These are phyloP conservation scores for Drosophila pruinosa DNA, from an alignment of 1,140 invertebrate genomes.

Conservation along the genomic window DNA sequence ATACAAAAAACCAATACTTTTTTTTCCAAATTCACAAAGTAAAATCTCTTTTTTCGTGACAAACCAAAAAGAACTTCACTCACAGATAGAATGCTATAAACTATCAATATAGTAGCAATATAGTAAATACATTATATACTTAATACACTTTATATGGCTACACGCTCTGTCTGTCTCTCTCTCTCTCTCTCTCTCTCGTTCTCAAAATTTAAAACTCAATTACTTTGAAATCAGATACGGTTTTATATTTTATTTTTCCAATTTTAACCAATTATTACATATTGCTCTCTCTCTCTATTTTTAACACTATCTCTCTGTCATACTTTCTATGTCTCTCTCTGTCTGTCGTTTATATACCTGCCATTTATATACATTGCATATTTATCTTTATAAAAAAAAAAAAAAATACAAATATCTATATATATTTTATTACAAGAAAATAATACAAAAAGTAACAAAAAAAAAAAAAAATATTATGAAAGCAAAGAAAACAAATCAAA, in stretches of 20 bases:
- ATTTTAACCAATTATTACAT: conserved; percentile 37
- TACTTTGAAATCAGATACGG: background rate
- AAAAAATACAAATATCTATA: conserved; percentile 24
- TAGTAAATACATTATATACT: conserved; percentile 15
- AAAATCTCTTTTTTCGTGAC: conserved; percentile 11
- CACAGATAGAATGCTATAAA: conserved; percentile 23
- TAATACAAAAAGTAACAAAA: conserved; percentile 53
- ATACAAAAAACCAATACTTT: background rate
- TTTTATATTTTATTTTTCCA: background rate
- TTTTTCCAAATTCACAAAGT: conserved; percentile 16
- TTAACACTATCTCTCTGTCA: conserved; percentile 11
- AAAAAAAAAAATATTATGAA: conserved; percentile 47
- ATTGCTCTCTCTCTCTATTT: conserved; percentile 40
- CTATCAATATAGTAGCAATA: conserved; percentile 11
- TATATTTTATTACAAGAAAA: conserved; percentile 45
- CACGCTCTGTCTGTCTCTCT: conserved; percentile 34
- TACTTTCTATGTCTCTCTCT: conserved; percentile 36
- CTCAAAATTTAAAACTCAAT: background rate
- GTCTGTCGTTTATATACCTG: conserved; percentile 50
- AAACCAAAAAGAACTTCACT: background rate
- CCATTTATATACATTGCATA: conserved; percentile 49
- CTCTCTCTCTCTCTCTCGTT: background rate
- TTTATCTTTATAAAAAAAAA: conserved; percentile 47
- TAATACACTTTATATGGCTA: conserved; percentile 37
- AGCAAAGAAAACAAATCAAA: conserved; percentile 68